Percentiles rank a stretch among this genome's conserved stretches.
These are phyloP conservation scores for Ancistrus triradiatus DNA, from an alignment of 2,113 vertebrate genomes.

Conservation along the genomic window DNA sequence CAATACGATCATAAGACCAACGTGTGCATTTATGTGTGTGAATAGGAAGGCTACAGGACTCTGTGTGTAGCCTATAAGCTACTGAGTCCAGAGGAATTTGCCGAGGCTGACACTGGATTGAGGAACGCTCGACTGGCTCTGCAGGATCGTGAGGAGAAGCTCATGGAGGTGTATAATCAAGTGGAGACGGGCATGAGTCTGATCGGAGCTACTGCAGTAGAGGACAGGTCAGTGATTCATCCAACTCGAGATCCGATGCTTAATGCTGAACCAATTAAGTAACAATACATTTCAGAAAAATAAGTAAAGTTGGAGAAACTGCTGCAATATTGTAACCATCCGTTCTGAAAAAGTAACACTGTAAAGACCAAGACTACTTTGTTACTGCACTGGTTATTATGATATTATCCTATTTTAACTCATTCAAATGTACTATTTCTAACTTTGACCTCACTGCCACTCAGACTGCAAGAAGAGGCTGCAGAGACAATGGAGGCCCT, in stretches of 20 bases:
- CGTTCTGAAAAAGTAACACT: too few relatives aligned
- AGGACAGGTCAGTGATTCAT: constrained; percentile 80
- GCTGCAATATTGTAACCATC: too few relatives aligned
- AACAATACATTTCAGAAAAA: too few relatives aligned
- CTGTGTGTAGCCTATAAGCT: constrained; percentile 91
- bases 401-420: too few relatives aligned
- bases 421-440: too few relatives aligned
- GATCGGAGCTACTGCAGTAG: constrained; percentile 94
- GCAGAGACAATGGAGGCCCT: constrained; percentile 92
- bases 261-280: too few relatives aligned
- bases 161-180: constrained; percentile 84
- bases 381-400: too few relatives aligned
- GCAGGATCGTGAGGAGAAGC: constrained; percentile 89
- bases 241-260: background rate
- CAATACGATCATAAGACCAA: too few relatives aligned
- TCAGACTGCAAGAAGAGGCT: constrained; percentile 89
- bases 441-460: too few relatives aligned
- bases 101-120: constrained; percentile 72
- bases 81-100: constrained; percentile 75
- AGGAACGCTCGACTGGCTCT: constrained; percentile 83
- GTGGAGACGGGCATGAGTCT: constrained; percentile 89
- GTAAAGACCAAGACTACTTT: too few relatives aligned
- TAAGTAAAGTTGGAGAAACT: too few relatives aligned
- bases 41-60: constrained; percentile 89
- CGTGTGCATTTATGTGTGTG: constrained; percentile 8